phyloP scores from a whole-genome alignment of 2,888 invertebrate genomes.

The Drosophila pseudotalamancana region DNA sequence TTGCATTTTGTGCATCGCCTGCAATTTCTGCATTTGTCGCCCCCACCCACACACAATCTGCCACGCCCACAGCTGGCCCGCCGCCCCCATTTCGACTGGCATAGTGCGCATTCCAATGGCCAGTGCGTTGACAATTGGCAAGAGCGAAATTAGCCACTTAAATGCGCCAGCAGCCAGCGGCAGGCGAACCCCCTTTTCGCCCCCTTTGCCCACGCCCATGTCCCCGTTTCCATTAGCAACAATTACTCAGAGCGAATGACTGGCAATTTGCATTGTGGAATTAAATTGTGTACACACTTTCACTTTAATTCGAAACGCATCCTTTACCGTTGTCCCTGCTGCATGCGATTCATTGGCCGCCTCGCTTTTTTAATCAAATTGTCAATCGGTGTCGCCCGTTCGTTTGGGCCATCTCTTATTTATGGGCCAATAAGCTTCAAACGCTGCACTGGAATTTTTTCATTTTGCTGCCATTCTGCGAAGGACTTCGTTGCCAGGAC shows the following conservation, averaged over 20 bases:
- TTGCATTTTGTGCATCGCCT: constrained; percentile 78
- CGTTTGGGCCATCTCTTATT: constrained; percentile 61
- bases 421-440: constrained; percentile 81
- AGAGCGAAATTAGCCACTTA: constrained; percentile 78
- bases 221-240: constrained; percentile 72
- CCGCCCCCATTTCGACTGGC: constrained; percentile 8
- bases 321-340: constrained; percentile 33
- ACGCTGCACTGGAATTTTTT: constrained; percentile 78
- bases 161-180: constrained; percentile 46
- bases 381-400: constrained; percentile 71
- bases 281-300: constrained; percentile 63
- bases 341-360: constrained; percentile 54
- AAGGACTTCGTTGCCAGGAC: constrained; percentile 14
- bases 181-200: not conserved
- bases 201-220: too few relatives aligned
- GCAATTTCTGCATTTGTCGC: constrained; percentile 76
- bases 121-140: constrained; percentile 59
- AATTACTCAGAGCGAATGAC: constrained; percentile 75
- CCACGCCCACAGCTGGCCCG: not conserved
- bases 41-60: not conserved
- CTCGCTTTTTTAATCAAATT: constrained; percentile 77
- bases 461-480: constrained; percentile 53
- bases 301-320: constrained; percentile 63
- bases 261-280: constrained; percentile 55
- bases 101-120: constrained; percentile 57